These are phyloP conservation scores for Conger conger DNA, from an alignment of 2,113 vertebrate genomes.

Conservation along the genomic window DNA sequence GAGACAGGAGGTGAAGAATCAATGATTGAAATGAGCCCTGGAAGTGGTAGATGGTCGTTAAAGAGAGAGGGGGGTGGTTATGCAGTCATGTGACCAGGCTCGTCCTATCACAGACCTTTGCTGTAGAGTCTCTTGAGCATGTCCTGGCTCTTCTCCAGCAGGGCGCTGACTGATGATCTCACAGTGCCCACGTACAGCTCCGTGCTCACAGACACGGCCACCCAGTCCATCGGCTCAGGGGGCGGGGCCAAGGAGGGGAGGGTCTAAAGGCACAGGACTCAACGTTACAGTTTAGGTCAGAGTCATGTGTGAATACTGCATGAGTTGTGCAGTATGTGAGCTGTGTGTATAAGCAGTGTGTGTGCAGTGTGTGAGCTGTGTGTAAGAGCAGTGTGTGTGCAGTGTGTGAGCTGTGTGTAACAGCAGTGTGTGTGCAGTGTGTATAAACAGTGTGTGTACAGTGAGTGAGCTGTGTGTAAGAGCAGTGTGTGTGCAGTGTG, in stretches of 20 bases:
- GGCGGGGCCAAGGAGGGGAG: conserved; percentile 43
- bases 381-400: background rate
- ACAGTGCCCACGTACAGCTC: conserved; percentile 68
- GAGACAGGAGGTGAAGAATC: too few relatives aligned
- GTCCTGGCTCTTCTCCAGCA: conserved; percentile 64
- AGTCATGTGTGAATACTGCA: background rate
- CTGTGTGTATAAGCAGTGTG: background rate
- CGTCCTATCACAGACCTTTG: conserved; percentile 58
- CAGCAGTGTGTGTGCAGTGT: background rate
- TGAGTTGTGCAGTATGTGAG: background rate
- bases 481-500: background rate
- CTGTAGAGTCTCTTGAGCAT: conserved; percentile 66
- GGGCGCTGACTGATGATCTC: conserved; percentile 61
- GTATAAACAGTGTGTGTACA: background rate
- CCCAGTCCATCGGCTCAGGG: conserved; percentile 66
- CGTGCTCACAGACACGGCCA: conserved; percentile 62
- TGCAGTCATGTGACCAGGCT: background rate
- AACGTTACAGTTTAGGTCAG: background rate
- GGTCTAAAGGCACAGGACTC: conserved; percentile 44
- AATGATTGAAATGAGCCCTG: too few relatives aligned
- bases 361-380: background rate
- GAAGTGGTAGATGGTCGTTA: too few relatives aligned
- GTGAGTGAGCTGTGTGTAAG: too few relatives aligned
- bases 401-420: background rate
- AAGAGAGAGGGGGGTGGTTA: too few relatives aligned